Evolutionary conservation across 2,113 vertebrate species (phyloP), one percentile per base, ranked within the genome.

Genomic region (Rafetus swinhoei): DNA sequence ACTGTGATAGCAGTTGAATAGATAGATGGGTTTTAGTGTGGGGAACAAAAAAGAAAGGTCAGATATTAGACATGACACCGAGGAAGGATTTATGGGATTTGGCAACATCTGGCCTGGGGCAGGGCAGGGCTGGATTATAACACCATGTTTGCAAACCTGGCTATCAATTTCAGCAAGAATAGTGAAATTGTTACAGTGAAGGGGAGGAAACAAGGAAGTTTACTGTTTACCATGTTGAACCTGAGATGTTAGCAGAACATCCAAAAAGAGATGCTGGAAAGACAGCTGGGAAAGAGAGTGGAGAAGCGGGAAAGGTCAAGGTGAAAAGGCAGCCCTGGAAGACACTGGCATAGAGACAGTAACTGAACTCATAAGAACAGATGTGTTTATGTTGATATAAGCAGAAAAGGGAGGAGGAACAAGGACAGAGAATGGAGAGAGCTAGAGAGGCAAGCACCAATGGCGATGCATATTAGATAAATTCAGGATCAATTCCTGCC

Each of bases 201-300:
- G 12, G 81, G 72, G 77, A 79, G 27, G 77, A 15, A 92, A 91
- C 84, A 86, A 90, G 93, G 88, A 95, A 77, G 32, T 53, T 39
- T 1, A 0, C 8, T 24, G 82, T 96, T 92, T 79, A 77, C 77
- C 32, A 57, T 21, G 52, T 50, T 1, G 1, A 91, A 35, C 80
- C 93, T 82, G 86, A 91, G 82, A 84, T 95, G 82, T 53, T 88
- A 27, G 27, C 1, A 1, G 14, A 32, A n/a, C 57, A 80, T 87
- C 14, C 29, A 32, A 3, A 32, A 69, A 27, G 29, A 69, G 54
- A 79, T 76, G 72, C 72, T 39, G 72, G 35, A 76, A 45, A 76
- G 12, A 24, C 11, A 39, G 12, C 19, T 12, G 3, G 72, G 45
- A 24, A 76, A 39, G 35, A 91, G 45, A 85, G 7, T 85, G 77